Evolutionary conservation across 2,113 vertebrate species (phyloP), one percentile per base, ranked within the genome.

Genomic region (Pungitius pungitius): DNA sequence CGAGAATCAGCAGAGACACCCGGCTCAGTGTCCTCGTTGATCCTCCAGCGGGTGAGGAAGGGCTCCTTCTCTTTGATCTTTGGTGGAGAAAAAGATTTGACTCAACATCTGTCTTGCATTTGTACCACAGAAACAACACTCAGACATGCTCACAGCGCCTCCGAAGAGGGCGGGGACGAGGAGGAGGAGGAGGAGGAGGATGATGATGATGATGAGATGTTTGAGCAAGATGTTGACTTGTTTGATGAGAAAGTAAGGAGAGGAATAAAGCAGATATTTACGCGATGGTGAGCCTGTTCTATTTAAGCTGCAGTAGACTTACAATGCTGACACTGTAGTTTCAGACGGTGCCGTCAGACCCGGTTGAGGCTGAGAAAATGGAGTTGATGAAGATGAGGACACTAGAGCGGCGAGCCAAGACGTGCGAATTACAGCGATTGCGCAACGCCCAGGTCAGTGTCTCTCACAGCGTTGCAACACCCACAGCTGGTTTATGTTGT

Each of bases 381-480:
- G 90, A 95, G 60, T 72, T 94, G 1, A 95, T 90, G 94, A 93
- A 84, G 83, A 93, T 93, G 91, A 94, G 83, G 76, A 96, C 95
- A 0, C 51, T 97, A 82, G 79, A 94, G 78, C 93, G 96, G 4
- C 90, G 83, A 15, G 94, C 94, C 52, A 96, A 90, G 88, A 95
- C 93, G 66, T 95, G 92, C 0, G 93, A 96, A 85, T 87, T 95
- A 80, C 95, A 96, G 59, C 90, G 96, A 45, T 94, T 99, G 71
- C 92, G 92, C 70, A 94, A 93, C 84, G 97, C 97, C 42, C 96
- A 98, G 95, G 97, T 98, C 11, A 82, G 88, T 49, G 33, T 64
- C 4, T 24, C 9, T 26, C 17, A 13, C n/a, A 15, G n/a, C 27
- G 56, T 26, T 3, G 1, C 0, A 37, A 59, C n/a, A 15, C 47